Evolutionary conservation across 2,888 invertebrate genomes (phyloP), one percentile per base, ranked within the genome.

Genomic region (Diplolepis rosae): DNA sequence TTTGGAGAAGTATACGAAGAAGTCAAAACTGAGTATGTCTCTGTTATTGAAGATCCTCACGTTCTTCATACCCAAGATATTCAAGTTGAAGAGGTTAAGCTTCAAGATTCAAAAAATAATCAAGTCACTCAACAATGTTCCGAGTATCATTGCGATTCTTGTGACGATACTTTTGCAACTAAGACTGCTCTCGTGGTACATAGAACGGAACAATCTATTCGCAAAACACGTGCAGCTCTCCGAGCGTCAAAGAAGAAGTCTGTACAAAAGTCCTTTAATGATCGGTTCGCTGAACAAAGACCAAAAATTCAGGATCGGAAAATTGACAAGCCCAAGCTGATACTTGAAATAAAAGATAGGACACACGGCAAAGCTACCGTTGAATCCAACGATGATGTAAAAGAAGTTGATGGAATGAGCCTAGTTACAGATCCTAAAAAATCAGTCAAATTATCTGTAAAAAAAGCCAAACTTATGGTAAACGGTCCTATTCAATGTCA

Each of bases 221-320:
- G 76, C 1, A 71, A 78, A 15, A 79, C 78, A 0, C 70, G 82
- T 1, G 70, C 73, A 24, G 73, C 75, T 0, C 39, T 80, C 6
- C 75, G 73, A 4, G 76, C 6, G 91, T 18, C 91, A 90, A 61
- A 90, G 90, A 18, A 91, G 91, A 0, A 93, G 92, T 76, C 13
- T 9, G 6, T 15, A n/a, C 27, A 52, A 52, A 52, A 13, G 6
- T 28, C 28, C 15, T 15, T 15, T 4, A 28, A 52, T n/a, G 28
- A 7, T 13, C 28, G 13, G 52, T 28, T 28, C 30, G 15, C n/a
- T 15, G 30, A 54, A 2, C 27, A 15, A 54, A 32, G n/a, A 54
- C 22, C 30, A 27, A 4, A 11, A 32, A 54, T 27, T 0, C 5
- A 0, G 13, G 24, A 7, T 13, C 13, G 6, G 13, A 18, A 13